Base-by-base conservation (phyloP, 1,140 invertebrate genomes). In the Microvelia longipes region DNA sequence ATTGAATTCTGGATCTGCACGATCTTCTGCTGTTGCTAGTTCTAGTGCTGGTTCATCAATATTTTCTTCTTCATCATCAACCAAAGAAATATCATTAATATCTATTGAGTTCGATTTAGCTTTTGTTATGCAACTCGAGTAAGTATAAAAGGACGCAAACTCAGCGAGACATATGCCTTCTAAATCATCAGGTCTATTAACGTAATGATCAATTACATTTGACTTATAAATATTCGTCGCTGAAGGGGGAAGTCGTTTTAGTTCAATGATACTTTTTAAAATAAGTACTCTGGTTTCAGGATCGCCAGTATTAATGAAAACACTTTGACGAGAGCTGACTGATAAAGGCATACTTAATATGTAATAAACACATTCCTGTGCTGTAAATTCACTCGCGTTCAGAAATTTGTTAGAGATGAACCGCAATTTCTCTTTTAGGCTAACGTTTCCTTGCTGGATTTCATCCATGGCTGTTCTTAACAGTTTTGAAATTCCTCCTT, bases 371-470 rank as follows among this genome's bases (percentile, higher is more conserved):
- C 5, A 5, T 19, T 50, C 35, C 35, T 50, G 35, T 5, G 19
- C 35, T 11, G 35, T 11, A 50, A 50, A 50, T 50, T 50, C 35
- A 50, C 35, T 50, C 19, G 35, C 35, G 35, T 50, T 50, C 19
- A 50, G 19, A 50, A 50, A 50, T 19, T 50, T 50, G 19, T 50
- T 50, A 19, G 35, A 5, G 5, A 50, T 50, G 19, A 50, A 50
- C 19, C 35, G 5, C 19, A 78, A 70, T 73, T 71, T 75, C 61
- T 76, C 73, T 24, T 64, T 64, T 24, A 64, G 5, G 5, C 62
- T 24, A 13, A 26, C 11, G 24, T 64, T 64, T 5, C 62, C 62
- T 25, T 24, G 5, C 5, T 24, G 5, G 24, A 64, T 26, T 24
- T 64, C 62, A 64, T 64, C 25, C 2, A 24, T 5, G 15, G 62